Base-by-base conservation (phyloP, 2,113 vertebrate species). In the Nipponia nippon region DNA sequence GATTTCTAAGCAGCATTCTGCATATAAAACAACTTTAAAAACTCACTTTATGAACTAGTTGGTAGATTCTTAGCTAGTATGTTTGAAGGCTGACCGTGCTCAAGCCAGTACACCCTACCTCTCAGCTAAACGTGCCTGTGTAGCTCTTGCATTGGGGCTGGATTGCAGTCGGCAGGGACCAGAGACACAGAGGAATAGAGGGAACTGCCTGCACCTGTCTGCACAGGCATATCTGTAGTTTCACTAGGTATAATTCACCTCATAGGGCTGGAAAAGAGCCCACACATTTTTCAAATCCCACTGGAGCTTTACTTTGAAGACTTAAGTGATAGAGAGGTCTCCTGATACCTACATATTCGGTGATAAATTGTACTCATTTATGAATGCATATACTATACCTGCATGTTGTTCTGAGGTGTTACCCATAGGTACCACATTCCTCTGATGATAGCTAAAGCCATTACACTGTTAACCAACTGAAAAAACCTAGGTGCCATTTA, bases 131-230 rank as follows among this genome's bases (percentile, higher is more conserved):
- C 0, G 1, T 88, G 49, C 20, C 42, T 50, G 10, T 29, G 46
- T 12, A 66, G 46, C 32, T 80, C 71, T 89, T 47, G 46, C 0
- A 0, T 32, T 46, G 80, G n/a, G 75, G 55, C 66, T 91, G 81
- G 42, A 21, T 8, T 67, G 55, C 1, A 6, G 42, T 81, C 1
- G 0, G 4, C 77, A 75, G 77, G 72, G 87, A 66, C 32, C 63
- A 55, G 83, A 67, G 83, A 63, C 63, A 18, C 36, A 34, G 69
- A 84, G 83, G 89, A 84, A 30, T 15, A 4, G 15, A 89, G 56
- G 56, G 47, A 92, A 87, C 34, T 23, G 71, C 76, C 71, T 83
- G 93, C 94, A 95, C 94, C 95, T 95, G 93, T 81, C 87, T 91
- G 77, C 77, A 63, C 55, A 82, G 65, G 44, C 44, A 18, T 91